phyloP scores from a whole-genome alignment of 2,888 invertebrate genomes.

The Scaeva pyrastri region DNA sequence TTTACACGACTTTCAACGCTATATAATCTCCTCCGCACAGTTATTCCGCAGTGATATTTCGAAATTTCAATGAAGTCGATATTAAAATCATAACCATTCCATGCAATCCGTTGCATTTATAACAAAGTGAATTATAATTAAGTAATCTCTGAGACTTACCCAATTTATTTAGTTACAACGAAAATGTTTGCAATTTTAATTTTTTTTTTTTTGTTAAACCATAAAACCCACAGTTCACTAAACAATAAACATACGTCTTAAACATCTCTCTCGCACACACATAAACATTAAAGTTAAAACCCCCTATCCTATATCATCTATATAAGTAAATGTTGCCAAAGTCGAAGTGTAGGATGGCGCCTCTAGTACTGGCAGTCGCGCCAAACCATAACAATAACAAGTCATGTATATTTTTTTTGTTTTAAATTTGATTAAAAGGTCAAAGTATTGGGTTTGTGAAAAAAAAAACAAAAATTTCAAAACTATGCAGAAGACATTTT shows the following conservation, averaged over 20 bases:
- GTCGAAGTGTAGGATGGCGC: constrained; percentile 33
- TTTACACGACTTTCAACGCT: too few relatives aligned
- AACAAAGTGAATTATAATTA: constrained; percentile 23
- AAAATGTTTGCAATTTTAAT: constrained; percentile 35
- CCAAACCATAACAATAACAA: constrained; percentile 22
- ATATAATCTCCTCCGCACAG: too few relatives aligned
- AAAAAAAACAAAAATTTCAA: not conserved
- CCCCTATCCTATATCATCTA: not conserved
- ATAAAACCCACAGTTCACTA: constrained; percentile 60
- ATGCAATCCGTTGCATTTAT: constrained; percentile 16
- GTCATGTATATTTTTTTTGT: not conserved
- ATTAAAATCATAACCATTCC: constrained; percentile 11
- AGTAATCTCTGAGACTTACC: constrained; percentile 25
- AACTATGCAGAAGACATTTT: not conserved
- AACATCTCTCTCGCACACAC: constrained; percentile 33
- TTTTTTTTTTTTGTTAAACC: not conserved
- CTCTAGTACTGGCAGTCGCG: constrained; percentile 23
- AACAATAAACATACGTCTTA: constrained; percentile 29
- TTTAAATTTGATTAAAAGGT: not conserved
- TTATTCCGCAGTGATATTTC: not conserved
- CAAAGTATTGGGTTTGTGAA: not conserved
- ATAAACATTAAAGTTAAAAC: not conserved
- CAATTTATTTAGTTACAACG: constrained; percentile 40
- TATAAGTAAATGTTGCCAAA: too few relatives aligned
- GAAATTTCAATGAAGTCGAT: not conserved